These are phyloP conservation scores for Vultur gryphus DNA, from an alignment of 2,797 vertebrate species.

Conservation along the genomic window DNA sequence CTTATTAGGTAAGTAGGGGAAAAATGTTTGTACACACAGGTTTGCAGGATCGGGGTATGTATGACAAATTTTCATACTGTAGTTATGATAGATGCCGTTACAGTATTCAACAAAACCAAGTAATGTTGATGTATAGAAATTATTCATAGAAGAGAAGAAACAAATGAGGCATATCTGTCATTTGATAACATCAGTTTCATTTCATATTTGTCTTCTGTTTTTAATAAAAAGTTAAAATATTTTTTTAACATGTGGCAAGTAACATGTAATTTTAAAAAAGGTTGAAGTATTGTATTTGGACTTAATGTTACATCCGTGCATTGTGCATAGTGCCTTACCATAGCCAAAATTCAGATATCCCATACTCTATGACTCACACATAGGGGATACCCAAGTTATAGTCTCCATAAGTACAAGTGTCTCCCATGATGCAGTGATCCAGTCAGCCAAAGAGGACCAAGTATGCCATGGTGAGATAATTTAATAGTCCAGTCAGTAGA, in stretches of 20 bases:
- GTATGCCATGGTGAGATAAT: background rate
- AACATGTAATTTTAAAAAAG: background rate
- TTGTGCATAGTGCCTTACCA: background rate
- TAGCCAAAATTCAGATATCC: background rate
- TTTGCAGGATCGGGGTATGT: background rate
- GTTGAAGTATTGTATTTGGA: background rate
- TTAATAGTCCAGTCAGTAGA: background rate
- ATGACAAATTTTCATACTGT: background rate
- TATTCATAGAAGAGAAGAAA: background rate
- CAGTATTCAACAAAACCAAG: background rate
- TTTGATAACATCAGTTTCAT: background rate
- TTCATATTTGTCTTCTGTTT: background rate
- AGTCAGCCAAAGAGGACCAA: background rate
- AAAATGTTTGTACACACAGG: background rate
- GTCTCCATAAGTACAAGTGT: background rate
- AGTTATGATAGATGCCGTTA: background rate
- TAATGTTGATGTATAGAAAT: background rate
- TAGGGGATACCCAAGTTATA: background rate
- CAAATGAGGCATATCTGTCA: background rate
- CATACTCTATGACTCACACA: background rate
- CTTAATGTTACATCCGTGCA: rapidly evolving
- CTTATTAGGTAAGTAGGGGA: background rate
- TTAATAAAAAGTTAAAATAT: background rate
- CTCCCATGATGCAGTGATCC: background rate
- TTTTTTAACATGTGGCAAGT: rapidly evolving